Conservation (phyloP, 2,113 vertebrate genomes). For the Callaeas wilsoni region DNA sequence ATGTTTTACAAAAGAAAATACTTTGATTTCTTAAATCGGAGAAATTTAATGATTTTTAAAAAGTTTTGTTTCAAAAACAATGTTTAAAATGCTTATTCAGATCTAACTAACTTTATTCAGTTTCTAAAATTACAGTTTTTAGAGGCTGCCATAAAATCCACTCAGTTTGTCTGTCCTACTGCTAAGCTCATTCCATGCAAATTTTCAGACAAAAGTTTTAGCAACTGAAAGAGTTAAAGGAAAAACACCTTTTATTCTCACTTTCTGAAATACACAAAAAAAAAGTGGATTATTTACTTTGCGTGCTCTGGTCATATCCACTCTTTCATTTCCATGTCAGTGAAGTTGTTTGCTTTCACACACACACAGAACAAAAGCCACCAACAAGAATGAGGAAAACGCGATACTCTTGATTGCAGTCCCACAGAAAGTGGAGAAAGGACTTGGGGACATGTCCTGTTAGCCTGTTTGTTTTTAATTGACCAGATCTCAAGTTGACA, state of each 20-base stretch:
- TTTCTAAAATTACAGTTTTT: not conserved
- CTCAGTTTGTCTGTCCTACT: not conserved
- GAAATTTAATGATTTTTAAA: not conserved
- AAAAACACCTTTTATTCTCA: not conserved
- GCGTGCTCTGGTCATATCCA: not conserved
- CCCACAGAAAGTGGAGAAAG: not conserved
- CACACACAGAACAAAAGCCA: not conserved
- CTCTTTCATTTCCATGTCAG: not conserved
- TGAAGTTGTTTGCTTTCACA: not conserved
- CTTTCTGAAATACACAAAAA: not conserved
- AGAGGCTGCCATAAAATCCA: not conserved
- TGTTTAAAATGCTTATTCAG: not conserved
- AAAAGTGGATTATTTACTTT: not conserved
- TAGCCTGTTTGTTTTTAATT: conserved; percentile 26
- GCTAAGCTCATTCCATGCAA: not conserved
- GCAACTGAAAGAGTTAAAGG: not conserved
- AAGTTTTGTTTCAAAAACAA: not conserved
- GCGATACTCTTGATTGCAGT: not conserved
- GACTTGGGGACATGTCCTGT: not conserved
- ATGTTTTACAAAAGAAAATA: not conserved
- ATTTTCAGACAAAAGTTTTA: not conserved
- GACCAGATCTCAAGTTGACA: conserved; percentile 17
- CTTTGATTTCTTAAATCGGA: not conserved
- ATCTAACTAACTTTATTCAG: not conserved
- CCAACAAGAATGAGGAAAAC: not conserved